phyloP scores from a whole-genome alignment of 2,888 invertebrate species.

The Pyralis farinalis region DNA sequence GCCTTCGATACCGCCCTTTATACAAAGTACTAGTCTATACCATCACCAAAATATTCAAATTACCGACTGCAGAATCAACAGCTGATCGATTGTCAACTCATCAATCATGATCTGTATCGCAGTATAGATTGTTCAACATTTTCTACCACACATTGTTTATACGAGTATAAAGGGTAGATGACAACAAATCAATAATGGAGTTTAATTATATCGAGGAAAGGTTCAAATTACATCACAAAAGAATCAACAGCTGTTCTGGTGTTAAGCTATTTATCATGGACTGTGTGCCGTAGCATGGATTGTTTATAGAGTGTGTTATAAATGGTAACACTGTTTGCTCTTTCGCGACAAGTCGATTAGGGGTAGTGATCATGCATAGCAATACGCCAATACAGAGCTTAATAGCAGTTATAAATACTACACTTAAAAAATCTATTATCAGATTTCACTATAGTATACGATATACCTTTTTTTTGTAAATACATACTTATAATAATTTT shows the following conservation, averaged over 20 bases:
- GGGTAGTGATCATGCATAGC: neutral
- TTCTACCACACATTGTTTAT: neutral
- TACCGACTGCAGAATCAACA: constrained; percentile 14
- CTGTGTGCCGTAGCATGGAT: neutral
- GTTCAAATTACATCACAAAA: neutral
- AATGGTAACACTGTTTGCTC: neutral
- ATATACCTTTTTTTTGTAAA: too few relatives aligned
- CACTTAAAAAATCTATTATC: too few relatives aligned
- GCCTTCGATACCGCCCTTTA: too few relatives aligned
- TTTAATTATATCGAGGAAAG: too few relatives aligned
- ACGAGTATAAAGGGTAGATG: neutral
- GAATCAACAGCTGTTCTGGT: constrained; percentile 18
- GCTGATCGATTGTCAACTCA: constrained; percentile 12
- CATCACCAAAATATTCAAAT: neutral
- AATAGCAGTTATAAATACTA: too few relatives aligned
- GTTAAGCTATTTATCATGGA: constrained; percentile 13
- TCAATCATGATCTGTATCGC: constrained; percentile 18
- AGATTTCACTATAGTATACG: too few relatives aligned
- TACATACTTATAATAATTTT: too few relatives aligned
- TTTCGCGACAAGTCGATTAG: neutral
- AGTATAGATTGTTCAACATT: constrained; percentile 2
- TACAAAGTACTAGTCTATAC: too few relatives aligned
- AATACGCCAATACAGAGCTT: too few relatives aligned
- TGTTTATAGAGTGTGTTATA: neutral
- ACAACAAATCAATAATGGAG: too few relatives aligned